Evolutionary conservation across 2,888 invertebrate species (phyloP).

Genomic region (Sarcophaga carnaria): DNA sequence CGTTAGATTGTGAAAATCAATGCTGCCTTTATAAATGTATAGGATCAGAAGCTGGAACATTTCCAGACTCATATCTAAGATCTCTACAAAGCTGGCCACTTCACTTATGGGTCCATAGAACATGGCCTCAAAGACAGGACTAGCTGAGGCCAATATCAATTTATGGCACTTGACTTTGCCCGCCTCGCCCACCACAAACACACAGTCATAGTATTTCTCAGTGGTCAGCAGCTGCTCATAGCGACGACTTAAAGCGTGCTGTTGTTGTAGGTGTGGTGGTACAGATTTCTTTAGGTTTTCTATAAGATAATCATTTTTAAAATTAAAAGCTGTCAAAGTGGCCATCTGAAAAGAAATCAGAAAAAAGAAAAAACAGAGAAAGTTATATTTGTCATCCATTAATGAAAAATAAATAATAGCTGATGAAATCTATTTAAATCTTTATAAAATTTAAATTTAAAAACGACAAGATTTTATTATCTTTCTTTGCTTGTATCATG

Average conservation of each 20-base stretch:
- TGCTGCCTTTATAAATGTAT: conserved; percentile 79
- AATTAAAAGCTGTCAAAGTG: conserved; percentile 50
- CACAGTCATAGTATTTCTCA: conserved; percentile 80
- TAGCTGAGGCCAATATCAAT: conserved; percentile 90
- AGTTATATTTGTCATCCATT: conserved; percentile 30
- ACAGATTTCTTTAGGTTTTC: conserved; percentile 64
- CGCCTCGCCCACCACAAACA: conserved; percentile 77
- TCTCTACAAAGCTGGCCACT: conserved; percentile 82
- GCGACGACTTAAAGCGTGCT: conserved; percentile 74
- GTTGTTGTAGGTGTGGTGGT: conserved; percentile 71
- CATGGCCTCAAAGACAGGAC: conserved; percentile 95
- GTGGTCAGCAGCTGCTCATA: conserved; percentile 77
- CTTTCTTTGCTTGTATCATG: neutral
- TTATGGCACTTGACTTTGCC: conserved; percentile 88
- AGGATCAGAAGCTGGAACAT: conserved; percentile 81
- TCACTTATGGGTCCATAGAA: conserved; percentile 87
- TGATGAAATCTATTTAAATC: neutral
- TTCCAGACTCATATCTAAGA: conserved; percentile 81
- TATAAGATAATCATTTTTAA: conserved; percentile 52
- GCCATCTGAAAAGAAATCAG: conserved; percentile 65
- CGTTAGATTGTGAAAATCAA: conserved; percentile 75
- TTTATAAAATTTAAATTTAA: neutral
- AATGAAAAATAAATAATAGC: conserved; percentile 3
- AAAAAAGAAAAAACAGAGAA: conserved; percentile 43
- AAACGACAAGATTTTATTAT: no score